phyloP scores from a whole-genome alignment of 2,113 vertebrate genomes.

The Manacus vitellinus region DNA sequence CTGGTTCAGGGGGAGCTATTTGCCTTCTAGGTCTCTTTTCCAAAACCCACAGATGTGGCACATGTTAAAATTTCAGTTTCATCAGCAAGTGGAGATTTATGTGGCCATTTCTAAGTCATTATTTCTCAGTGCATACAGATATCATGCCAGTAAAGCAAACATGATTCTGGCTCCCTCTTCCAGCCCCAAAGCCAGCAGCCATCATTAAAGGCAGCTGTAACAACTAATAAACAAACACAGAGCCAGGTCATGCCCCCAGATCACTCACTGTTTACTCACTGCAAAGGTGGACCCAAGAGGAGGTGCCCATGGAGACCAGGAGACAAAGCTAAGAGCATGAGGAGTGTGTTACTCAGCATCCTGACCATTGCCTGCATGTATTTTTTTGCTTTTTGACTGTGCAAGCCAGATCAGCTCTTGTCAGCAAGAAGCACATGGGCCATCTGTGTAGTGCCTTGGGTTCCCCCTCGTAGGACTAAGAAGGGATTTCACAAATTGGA shows the following conservation, averaged over 20 bases:
- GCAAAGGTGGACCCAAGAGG: neutral
- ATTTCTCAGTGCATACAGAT: neutral
- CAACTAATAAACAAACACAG: neutral
- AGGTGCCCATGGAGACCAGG: neutral
- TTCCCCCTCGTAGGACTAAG: neutral
- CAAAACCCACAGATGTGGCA: neutral
- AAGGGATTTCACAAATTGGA: neutral
- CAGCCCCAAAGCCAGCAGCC: neutral
- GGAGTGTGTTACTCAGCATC: neutral
- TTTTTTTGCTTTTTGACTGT: neutral
- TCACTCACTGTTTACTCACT: neutral
- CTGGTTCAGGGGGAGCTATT: neutral
- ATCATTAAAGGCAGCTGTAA: neutral
- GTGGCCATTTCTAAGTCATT: neutral
- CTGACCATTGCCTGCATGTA: neutral
- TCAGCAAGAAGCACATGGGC: neutral
- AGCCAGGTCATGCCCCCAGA: neutral
- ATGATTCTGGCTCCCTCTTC: neutral
- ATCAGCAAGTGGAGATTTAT: neutral
- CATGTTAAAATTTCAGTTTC: neutral
- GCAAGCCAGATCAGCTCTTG: neutral
- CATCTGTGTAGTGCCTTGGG: neutral
- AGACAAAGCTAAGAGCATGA: neutral
- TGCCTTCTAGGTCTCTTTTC: neutral
- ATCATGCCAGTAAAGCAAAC: neutral